Evolutionary conservation across 2,888 invertebrate genomes (phyloP).

Genomic region (Cerceris ruficornis): DNA sequence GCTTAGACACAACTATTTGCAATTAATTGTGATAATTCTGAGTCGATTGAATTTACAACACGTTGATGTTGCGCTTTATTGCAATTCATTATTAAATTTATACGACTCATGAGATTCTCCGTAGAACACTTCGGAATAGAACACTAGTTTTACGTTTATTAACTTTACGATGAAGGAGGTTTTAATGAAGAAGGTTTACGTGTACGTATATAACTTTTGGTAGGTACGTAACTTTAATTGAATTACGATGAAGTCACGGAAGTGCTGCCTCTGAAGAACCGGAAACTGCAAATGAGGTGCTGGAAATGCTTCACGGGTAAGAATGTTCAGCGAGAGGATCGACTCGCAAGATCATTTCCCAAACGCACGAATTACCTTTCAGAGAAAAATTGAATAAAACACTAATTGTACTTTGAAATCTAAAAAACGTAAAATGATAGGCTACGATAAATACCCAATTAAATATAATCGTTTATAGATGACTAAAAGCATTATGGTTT

Average conservation of each 20-base stretch:
- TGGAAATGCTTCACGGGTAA: constrained; percentile 1
- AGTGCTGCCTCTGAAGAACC: constrained; percentile 7
- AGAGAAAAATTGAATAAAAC: too few relatives aligned
- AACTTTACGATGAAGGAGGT: not conserved
- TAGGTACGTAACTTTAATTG: constrained; percentile 3
- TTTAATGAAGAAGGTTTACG: not conserved
- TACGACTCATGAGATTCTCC: not conserved
- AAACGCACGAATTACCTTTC: too few relatives aligned
- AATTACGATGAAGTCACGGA: not conserved
- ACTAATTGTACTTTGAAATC: too few relatives aligned
- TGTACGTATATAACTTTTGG: not conserved
- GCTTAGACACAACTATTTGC: too few relatives aligned
- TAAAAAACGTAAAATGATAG: too few relatives aligned
- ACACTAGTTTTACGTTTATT: not conserved
- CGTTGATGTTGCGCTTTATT: not conserved
- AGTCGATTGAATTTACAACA: not conserved
- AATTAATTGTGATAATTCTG: too few relatives aligned
- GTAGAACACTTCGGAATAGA: not conserved
- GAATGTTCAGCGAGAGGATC: not conserved
- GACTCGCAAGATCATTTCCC: not conserved
- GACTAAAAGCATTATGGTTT: too few relatives aligned
- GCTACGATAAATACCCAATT: too few relatives aligned
- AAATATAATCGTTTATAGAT: too few relatives aligned
- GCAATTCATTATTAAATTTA: not conserved
- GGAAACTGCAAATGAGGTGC: constrained; percentile 11